Base-by-base conservation (phyloP, 2,888 invertebrate genomes). In the Galerucella pusilla region DNA sequence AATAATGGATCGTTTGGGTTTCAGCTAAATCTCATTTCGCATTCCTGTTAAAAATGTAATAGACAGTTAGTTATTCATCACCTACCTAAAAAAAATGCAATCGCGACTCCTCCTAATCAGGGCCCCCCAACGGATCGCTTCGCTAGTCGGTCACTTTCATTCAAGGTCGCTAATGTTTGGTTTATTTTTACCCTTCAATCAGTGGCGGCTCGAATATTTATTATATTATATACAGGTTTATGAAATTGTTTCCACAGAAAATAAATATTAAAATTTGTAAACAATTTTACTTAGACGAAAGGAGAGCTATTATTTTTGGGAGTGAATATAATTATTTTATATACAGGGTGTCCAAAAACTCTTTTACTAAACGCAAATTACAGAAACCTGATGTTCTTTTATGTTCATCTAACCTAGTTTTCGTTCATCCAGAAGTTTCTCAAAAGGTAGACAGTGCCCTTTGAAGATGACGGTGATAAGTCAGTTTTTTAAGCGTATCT, bases 161-260 rank as follows among this genome's bases (percentile, higher is more conserved):
- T 83, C 86, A 86, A 86, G 86, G 86, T 80, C 84, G 80, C 75
- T 77, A 79, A 79, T 83, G 84, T 84, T 84, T 84, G 82, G 84
- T 85, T 85, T 85, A 85, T 85, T 85, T 85, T 85, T 85, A 85
- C 83, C 83, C 84, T 84, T 72, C 46, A 45, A 57, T 20, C 64
- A 65, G 64, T 65, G 64, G 11, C 64, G 46, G 64, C 20, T 2
- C 16, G 3, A 57, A 10, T 57, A 57, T 57, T 57, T 16, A 57
- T 57, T 57, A 57, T 9, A 10, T 6, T 57, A 57, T 9, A 10
- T 6, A 16, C 16, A 16, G 57, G 10, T 20, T 57, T n/a, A 35
- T 5, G n/a, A 52, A n/a, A 52, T 52, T 52, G 6, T 52, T n/a
- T 6, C 2, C 4, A n/a, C 5, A 14, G 4, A 14, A 14, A 4